Percentiles rank a stretch among this genome's conserved stretches.
phyloP scores from a whole-genome alignment of 2,888 invertebrate species.

The Darwinula stevensoni region DNA sequence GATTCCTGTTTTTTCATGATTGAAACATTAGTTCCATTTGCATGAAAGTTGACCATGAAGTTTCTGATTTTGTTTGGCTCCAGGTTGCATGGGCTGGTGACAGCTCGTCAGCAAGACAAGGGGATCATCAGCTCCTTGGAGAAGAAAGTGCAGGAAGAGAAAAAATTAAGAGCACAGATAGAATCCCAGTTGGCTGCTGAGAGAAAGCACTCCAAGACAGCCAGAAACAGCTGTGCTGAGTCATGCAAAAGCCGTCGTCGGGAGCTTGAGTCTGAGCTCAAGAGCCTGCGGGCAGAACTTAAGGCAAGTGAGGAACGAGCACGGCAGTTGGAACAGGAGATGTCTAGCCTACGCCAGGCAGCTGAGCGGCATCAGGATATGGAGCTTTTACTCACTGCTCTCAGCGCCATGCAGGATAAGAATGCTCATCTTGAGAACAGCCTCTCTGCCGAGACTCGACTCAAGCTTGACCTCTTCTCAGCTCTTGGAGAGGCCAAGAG shows the following conservation, averaged over 20 bases:
- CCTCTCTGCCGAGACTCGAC: slow-evolving; percentile 79
- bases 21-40: neutral
- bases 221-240: slow-evolving; percentile 29
- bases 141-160: slow-evolving; percentile 53
- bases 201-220: slow-evolving; percentile 35
- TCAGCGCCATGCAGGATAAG: slow-evolving; percentile 60
- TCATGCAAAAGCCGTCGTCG: slow-evolving; percentile 28
- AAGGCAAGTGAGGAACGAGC: slow-evolving; percentile 32
- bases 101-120: slow-evolving; percentile 42
- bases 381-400: slow-evolving; percentile 45
- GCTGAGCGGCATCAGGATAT: slow-evolving; percentile 29
- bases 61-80: slow-evolving; percentile 8
- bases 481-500: slow-evolving; percentile 84
- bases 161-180: slow-evolving; percentile 36
- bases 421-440: slow-evolving; percentile 72
- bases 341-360: slow-evolving; percentile 23
- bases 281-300: slow-evolving; percentile 28
- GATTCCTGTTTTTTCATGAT: too few species aligned
- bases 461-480: slow-evolving; percentile 90
- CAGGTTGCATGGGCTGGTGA: slow-evolving; percentile 39
- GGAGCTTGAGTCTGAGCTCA: slow-evolving; percentile 32
- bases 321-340: slow-evolving; percentile 25
- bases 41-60: neutral
- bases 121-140: slow-evolving; percentile 40
- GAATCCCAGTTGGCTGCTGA: slow-evolving; percentile 43